phyloP scores from a whole-genome alignment of 2,113 vertebrate species.

The Corythornis cristatus region DNA sequence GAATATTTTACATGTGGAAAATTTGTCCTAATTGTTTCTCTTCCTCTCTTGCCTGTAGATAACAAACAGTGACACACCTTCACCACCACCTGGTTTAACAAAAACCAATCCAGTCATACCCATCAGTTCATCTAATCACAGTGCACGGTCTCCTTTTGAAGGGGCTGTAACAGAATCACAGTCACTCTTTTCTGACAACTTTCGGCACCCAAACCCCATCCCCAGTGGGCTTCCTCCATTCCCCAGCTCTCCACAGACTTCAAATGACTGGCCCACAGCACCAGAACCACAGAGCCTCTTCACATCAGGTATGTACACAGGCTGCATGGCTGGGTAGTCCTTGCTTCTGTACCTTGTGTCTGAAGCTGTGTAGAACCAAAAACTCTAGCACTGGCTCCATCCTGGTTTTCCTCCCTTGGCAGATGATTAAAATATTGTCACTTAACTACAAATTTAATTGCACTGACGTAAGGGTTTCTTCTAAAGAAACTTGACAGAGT shows the following conservation, averaged over 20 bases:
- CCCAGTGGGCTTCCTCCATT: slow-evolving; percentile 94
- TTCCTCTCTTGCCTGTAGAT: slow-evolving; percentile 76
- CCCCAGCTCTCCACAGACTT: slow-evolving; percentile 89
- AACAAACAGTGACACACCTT: slow-evolving; percentile 92
- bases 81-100: slow-evolving; percentile 94
- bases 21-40: background rate
- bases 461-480: background rate
- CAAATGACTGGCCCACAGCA: slow-evolving; percentile 96
- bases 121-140: slow-evolving; percentile 93
- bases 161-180: slow-evolving; percentile 97
- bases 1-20: background rate
- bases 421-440: background rate
- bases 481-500: background rate
- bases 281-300: slow-evolving; percentile 99
- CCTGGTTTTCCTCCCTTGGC: background rate
- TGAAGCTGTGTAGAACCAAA: background rate
- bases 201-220: slow-evolving; percentile 97
- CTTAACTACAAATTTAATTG: background rate
- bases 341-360: background rate
- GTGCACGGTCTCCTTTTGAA: slow-evolving; percentile 94
- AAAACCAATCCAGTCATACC: slow-evolving; percentile 92
- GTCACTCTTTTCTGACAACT: slow-evolving; percentile 99
- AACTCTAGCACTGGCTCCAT: background rate
- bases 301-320: slow-evolving; percentile 86
- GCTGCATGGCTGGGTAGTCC: background rate